Evolutionary conservation across 1,140 invertebrate genomes (phyloP).

Genomic region (Archivesica marissinica): DNA sequence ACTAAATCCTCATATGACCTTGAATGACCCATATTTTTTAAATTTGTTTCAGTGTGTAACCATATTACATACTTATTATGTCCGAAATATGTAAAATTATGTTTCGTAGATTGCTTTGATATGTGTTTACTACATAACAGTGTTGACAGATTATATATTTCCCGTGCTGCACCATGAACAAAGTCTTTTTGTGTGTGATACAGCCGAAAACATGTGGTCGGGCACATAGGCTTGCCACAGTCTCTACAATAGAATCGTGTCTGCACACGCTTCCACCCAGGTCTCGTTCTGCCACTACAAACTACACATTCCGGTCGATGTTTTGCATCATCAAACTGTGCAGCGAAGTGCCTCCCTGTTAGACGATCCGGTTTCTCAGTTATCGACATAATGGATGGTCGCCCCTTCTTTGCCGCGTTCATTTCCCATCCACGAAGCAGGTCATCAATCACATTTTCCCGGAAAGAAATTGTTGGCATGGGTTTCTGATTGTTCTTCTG

Average conservation of each 20-base stretch:
- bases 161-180: background rate
- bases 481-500: background rate
- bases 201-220: constrained; percentile 4
- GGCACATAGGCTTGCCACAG: constrained; percentile 16
- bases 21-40: background rate
- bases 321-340: background rate
- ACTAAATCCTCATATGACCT: background rate
- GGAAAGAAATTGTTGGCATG: background rate
- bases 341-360: constrained; percentile 5
- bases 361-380: constrained; percentile 12
- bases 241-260: constrained; percentile 2
- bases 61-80: background rate
- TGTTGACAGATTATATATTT: background rate
- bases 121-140: background rate
- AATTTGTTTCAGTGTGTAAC: background rate
- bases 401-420: background rate
- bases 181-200: constrained; percentile 14
- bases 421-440: constrained; percentile 16
- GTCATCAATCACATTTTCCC: constrained; percentile 28
- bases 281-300: constrained; percentile 13
- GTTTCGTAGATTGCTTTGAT: background rate
- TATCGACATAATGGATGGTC: background rate
- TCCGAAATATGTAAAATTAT: background rate
- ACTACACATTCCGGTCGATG: constrained; percentile 1
- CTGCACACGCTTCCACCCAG: background rate